Base-by-base conservation (phyloP, 2,888 invertebrate species). In the Tinea trinotella region DNA sequence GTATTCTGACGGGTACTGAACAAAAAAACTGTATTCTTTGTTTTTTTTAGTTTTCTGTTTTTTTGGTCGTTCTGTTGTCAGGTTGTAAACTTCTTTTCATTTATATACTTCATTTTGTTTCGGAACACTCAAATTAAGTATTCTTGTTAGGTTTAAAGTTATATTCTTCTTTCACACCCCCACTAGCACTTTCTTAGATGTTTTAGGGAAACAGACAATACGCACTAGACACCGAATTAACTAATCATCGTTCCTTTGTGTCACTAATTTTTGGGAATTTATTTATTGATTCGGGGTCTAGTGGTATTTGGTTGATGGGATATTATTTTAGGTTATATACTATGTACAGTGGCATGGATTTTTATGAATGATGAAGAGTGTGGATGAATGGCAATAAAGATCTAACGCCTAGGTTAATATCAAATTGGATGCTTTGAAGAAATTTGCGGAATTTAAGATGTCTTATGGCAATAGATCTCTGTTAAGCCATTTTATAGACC, bases 311-410 rank as follows among this genome's bases (percentile, higher is more conserved):
- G n/a, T n/a, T n/a, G n/a, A n/a, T n/a, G n/a, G n/a, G n/a, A n/a
- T n/a, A n/a, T 24, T 24, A 13, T 50, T 24, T 24, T 50, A 50
- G 24, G 50, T 53, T 40, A 50, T 22, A 48, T 19, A 54, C 15
- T 10, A 74, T 84, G 84, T 84, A 82, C 71, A 76, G 74, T 71
- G 74, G 83, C 84, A 84, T 84, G 84, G 70, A 72, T 67, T 81
- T n/a, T 79, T 67, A 67, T 34, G 49, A 66, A 63, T 65, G 71
- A 64, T 74, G 70, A 64, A 62, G 56, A 59, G 63, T 63, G 70
- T 63, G n/a, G n/a, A n/a, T n/a, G 66, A 74, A 68, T 66, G 66
- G 19, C 13, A 13, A n/a, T n/a, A n/a, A 70, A 71, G 75, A 79
- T 70, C 76, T 83, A 82, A 82, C 79, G 78, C 80, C 78, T 82